A percentile compares a stretch with the other conserved stretches of the same genome.
These are phyloP conservation scores for Albula glossodonta DNA, from an alignment of 2,113 vertebrate species.

Conservation along the genomic window DNA sequence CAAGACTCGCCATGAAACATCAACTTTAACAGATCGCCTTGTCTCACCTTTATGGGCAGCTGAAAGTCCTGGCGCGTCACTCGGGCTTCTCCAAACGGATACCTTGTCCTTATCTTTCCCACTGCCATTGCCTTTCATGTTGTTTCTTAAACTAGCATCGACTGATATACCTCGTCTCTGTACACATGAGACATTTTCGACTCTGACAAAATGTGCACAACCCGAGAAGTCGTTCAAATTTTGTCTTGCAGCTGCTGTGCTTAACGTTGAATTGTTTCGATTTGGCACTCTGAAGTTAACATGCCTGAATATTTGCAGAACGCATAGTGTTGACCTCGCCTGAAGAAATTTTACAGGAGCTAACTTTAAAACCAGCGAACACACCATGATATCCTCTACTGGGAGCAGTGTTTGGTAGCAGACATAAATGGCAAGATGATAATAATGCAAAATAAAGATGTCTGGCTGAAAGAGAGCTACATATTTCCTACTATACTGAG, in stretches of 20 bases:
- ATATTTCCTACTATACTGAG: too few species aligned
- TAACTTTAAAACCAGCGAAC: conserved; percentile 48
- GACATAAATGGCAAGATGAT: too few species aligned
- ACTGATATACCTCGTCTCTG: conserved; percentile 28
- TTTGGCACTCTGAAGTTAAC: conserved; percentile 10
- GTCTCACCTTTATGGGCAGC: conserved; percentile 79
- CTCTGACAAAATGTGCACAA: not conserved
- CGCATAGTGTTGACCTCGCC: conserved; percentile 21
- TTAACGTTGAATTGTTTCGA: not conserved
- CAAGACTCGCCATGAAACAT: too few species aligned
- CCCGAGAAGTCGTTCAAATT: conserved; percentile 20
- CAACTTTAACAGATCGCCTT: too few species aligned
- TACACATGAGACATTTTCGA: conserved; percentile 17
- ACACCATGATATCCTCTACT: conserved; percentile 48
- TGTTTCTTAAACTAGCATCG: conserved; percentile 41
- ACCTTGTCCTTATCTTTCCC: conserved; percentile 48
- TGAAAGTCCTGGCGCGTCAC: conserved; percentile 57
- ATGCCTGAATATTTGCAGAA: conserved; percentile 35
- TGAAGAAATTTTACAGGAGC: conserved; percentile 36
- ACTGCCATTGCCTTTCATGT: conserved; percentile 49
- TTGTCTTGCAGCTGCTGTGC: not conserved
- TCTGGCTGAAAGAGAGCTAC: too few species aligned
- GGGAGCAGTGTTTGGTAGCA: too few species aligned
- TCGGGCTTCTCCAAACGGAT: conserved; percentile 57
- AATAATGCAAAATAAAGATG: too few species aligned